Evolutionary conservation across 2,888 invertebrate species (phyloP), one percentile per base, ranked within the genome.

Genomic region (Malachius bipustulatus): DNA sequence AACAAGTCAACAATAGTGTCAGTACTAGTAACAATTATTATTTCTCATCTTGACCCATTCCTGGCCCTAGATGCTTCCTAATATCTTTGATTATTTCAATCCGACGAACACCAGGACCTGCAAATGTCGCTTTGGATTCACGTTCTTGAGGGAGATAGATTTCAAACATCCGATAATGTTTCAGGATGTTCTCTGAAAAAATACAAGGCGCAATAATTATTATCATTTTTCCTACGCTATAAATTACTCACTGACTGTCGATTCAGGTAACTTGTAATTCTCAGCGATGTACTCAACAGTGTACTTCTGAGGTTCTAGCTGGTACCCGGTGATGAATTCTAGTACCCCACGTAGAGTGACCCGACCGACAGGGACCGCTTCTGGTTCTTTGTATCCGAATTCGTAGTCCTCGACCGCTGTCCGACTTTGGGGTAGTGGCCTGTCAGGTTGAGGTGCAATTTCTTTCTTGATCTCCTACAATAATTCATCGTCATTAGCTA

Each of bases 311-410:
- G 82, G 75, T 47, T 82, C 69, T 0, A 60, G 51, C 50, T 73
- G 71, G 56, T 84, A 70, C 12, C 77, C 67, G 0, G 70, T 64
- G 28, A 89, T 68, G 47, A 85, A 77, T 36, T 71, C 63, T 19
- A 85, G 50, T 0, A 71, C 71, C 43, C 75, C 70, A 24, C 71
- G 63, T 13, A 89, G 59, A 1, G 79, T 74, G 32, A 75, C 70
- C 51, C 66, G 72, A 1, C 88, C 88, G 15, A 65, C 60, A 1
- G 71, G 62, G 1, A 80, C 56, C 34, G 53, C 60, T 0, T 63
- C 60, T 1, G 83, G 77, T 52, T 84, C 81, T 54, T 73, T 65
- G 48, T 73, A 74, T 1, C 85, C 84, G 54, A 67, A 77, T 43
- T 79, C 75, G 43, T 69, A 75, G 2, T 71, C 69, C 33, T 65